These are phyloP conservation scores for Hemaris fuciformis DNA, from an alignment of 2,888 invertebrate species.

Conservation along the genomic window DNA sequence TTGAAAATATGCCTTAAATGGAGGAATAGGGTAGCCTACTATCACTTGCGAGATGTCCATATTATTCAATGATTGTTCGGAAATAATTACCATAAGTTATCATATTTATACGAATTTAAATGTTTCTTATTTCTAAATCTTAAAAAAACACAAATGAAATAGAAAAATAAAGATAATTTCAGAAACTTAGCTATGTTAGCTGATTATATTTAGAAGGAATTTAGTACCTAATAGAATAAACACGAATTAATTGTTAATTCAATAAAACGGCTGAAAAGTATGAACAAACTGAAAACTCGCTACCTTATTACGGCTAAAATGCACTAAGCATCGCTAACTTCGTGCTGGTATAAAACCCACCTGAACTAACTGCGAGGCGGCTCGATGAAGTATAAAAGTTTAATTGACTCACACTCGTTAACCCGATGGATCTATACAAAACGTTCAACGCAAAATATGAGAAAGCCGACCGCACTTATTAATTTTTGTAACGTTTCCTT, in stretches of 20 bases:
- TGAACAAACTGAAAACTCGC: neutral
- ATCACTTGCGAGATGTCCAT: too few species aligned
- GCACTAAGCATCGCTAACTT: neutral
- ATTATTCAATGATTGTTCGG: too few species aligned
- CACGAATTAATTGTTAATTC: neutral
- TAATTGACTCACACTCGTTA: neutral
- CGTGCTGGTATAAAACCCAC: neutral
- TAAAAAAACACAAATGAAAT: too few species aligned
- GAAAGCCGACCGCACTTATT: neutral
- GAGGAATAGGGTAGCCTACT: too few species aligned
- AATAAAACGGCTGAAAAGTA: neutral
- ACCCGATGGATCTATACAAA: neutral
- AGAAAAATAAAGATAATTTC: too few species aligned
- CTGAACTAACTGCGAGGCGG: neutral
- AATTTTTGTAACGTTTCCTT: neutral
- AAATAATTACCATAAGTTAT: too few species aligned
- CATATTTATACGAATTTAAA: too few species aligned
- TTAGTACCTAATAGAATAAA: too few species aligned
- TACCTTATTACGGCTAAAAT: neutral
- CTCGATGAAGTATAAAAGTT: neutral
- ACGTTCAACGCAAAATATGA: neutral
- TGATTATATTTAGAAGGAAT: too few species aligned
- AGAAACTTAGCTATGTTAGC: too few species aligned
- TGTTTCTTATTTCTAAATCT: too few species aligned
- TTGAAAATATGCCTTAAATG: too few species aligned